Percentiles rank a stretch among this genome's conserved stretches.
phyloP scores from a whole-genome alignment of 2,113 vertebrate genomes.

The Neotoma lepida region DNA sequence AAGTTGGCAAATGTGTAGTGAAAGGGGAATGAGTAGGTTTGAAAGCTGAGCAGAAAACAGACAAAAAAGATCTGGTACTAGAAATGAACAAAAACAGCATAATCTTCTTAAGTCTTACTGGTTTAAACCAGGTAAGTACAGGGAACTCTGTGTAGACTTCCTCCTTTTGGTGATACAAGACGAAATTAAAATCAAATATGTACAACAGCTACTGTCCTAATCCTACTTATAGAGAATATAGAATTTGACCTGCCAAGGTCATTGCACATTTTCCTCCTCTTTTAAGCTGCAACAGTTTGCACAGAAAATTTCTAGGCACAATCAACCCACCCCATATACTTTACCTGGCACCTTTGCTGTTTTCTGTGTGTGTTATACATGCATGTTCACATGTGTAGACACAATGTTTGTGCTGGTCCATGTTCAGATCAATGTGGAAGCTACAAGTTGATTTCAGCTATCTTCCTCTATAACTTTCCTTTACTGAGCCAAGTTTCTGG shows the following conservation, averaged over 20 bases:
- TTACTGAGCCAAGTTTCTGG: neutral
- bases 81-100: neutral
- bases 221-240: neutral
- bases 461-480: neutral
- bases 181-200: constrained; percentile 7
- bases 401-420: neutral
- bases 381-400: neutral
- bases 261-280: neutral
- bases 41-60: constrained; percentile 29
- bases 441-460: neutral
- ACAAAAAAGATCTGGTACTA: neutral
- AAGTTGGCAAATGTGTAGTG: neutral
- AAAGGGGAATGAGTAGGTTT: neutral
- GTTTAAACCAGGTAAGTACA: neutral
- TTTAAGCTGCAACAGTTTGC: neutral
- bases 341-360: neutral
- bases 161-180: neutral
- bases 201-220: neutral
- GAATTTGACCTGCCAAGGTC: neutral
- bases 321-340: neutral
- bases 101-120: neutral
- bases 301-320: neutral
- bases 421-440: neutral
- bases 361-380: neutral
- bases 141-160: neutral